A percentile compares a stretch with the other conserved stretches of the same genome.
These are phyloP conservation scores for Trissolcus japonicus DNA, from an alignment of 2,888 invertebrate genomes.

Conservation along the genomic window DNA sequence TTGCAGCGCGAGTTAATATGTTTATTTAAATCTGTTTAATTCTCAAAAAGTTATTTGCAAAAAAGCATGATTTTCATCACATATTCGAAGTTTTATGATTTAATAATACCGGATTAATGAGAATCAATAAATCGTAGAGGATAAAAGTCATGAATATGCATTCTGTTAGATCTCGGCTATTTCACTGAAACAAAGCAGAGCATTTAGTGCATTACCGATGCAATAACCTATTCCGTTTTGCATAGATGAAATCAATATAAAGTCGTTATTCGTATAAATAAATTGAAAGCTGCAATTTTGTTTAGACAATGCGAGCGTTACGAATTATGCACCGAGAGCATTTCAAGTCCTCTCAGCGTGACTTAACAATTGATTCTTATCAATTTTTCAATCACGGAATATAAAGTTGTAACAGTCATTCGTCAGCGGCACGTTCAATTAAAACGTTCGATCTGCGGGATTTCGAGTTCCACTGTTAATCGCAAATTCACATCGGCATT, in stretches of 20 bases:
- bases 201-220: conserved; percentile 42
- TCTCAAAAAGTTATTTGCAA: conserved; percentile 36
- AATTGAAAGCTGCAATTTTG: conserved; percentile 24
- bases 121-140: conserved; percentile 49
- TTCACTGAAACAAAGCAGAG: conserved; percentile 41
- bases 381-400: conserved; percentile 47
- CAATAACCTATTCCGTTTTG: conserved; percentile 42
- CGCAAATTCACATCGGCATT: conserved; percentile 45
- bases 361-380: conserved; percentile 38
- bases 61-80: conserved; percentile 25
- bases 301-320: conserved; percentile 36
- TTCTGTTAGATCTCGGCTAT: conserved; percentile 40
- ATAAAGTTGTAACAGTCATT: conserved; percentile 35
- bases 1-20: conserved; percentile 43
- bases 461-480: conserved; percentile 36
- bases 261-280: conserved; percentile 45
- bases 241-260: conserved; percentile 54
- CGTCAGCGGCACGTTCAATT: conserved; percentile 39
- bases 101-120: conserved; percentile 50
- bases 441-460: conserved; percentile 32
- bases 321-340: conserved; percentile 24
- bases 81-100: conserved; percentile 47
- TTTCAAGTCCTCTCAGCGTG: conserved; percentile 30
- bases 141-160: conserved; percentile 57
- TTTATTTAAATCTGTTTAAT: conserved; percentile 45